Evolutionary conservation across 1,140 invertebrate species (phyloP).

Genomic region (Bombus confusus): DNA sequence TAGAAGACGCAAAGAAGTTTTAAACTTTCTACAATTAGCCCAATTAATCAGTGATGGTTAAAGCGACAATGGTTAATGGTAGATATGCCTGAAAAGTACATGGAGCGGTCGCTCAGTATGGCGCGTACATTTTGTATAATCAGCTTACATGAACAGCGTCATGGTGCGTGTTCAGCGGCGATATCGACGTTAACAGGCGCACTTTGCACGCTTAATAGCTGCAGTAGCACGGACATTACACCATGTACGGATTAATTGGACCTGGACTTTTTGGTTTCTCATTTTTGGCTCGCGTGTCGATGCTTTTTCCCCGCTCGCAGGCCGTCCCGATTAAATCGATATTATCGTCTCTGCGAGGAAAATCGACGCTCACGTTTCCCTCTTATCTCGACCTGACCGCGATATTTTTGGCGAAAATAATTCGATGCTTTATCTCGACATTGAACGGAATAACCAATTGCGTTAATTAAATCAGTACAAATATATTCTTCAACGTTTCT

Average conservation of each 20-base stretch:
- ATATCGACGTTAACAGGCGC: constrained; percentile 55
- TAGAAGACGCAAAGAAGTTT: background rate
- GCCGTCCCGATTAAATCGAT: background rate
- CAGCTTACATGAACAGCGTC: constrained; percentile 31
- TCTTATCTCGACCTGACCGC: too few relatives aligned
- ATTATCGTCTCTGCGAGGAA: background rate
- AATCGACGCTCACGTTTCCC: too few relatives aligned
- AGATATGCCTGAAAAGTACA: background rate
- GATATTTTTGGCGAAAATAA: too few relatives aligned
- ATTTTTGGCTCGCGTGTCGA: background rate
- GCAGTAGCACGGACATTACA: constrained; percentile 19
- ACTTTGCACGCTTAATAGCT: constrained; percentile 52
- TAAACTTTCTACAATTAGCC: background rate
- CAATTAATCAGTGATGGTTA: background rate
- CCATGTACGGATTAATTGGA: background rate
- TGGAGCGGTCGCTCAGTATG: background rate
- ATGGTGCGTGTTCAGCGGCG: constrained; percentile 20
- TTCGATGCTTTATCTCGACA: too few relatives aligned
- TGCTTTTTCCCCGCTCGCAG: background rate
- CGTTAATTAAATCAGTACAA: too few relatives aligned
- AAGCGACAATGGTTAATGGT: background rate
- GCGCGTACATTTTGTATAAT: constrained; percentile 43
- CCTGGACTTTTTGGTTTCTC: background rate
- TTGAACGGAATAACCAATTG: too few relatives aligned
- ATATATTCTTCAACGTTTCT: too few relatives aligned